Evolutionary conservation across 92 coral and sea anemone species (phyloP), one percentile per base, ranked within the genome.

Genomic region (Palythoa heliodiscus): DNA sequence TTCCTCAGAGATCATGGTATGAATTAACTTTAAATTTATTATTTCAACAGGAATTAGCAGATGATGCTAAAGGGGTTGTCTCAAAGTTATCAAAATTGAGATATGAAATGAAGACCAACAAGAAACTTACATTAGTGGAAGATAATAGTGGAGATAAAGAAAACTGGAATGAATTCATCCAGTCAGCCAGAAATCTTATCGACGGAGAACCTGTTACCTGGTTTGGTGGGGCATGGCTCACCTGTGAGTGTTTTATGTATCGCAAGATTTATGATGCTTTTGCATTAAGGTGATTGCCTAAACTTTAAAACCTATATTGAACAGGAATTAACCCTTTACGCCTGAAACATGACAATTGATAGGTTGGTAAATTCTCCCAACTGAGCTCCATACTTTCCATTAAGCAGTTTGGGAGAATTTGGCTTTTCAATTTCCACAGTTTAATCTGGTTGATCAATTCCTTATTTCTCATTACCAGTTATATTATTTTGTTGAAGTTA

Each of bases 231-330:
- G 94, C 99, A 2, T 97, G 99, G 99, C 83, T 97, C 66, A 52
- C 88, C 12, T 92, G 94, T 72, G 99, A 97, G 77, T 93, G 98
- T 60, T 87, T 91, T 70, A 88, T 97, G 99, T 97, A 97, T 66
- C 97, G 99, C 71, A 95, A 93, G 83, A 95, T 97, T 73, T 94
- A 89, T 77, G 98, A 97, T 78, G 97, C 99, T 11, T 87, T 88
- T 76, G 87, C 89, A 40, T 79, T 90, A 13, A 95, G 98, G 98
- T 95, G 37, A 13, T 10, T 20, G 11, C 64, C 23, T 20, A 24
- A 47, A 61, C 67, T 12, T 16, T 24, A 16, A 24, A 14, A 2
- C 47, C 17, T 10, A 67, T 24, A 58, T 15, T 1, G 12, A 19
- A 13, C 11, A 5, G 22, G 22, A 55, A 5, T 12, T 11, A n/a